phyloP scores from a whole-genome alignment of 2,888 invertebrate genomes.

The Nomada flava region DNA sequence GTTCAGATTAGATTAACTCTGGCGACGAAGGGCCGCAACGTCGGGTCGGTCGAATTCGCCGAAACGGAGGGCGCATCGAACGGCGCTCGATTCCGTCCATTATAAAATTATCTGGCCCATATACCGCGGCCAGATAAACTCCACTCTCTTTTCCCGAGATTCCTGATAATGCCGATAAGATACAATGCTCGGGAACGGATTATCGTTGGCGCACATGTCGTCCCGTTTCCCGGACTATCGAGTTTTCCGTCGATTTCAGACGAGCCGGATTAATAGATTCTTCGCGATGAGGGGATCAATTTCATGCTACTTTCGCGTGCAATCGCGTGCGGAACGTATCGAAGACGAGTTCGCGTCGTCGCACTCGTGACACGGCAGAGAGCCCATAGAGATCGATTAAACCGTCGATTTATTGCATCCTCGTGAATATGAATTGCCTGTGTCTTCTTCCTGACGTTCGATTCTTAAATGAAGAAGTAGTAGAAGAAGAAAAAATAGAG shows the following conservation, averaged over 20 bases:
- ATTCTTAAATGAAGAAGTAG: too few species aligned
- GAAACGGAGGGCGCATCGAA: constrained; percentile 9
- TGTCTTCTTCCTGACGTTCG: too few species aligned
- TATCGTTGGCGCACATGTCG: constrained; percentile 65
- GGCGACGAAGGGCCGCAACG: too few species aligned
- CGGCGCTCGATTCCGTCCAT: constrained; percentile 29
- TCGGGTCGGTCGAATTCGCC: neutral
- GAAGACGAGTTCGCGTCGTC: constrained; percentile 11
- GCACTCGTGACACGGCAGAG: neutral
- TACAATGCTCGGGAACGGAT: constrained; percentile 65
- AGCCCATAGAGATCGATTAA: constrained; percentile 4
- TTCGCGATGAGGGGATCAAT: constrained; percentile 25
- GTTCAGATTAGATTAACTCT: too few species aligned
- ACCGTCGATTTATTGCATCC: constrained; percentile 2
- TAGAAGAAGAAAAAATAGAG: neutral
- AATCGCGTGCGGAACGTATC: constrained; percentile 18
- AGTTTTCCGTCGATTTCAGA: constrained; percentile 62
- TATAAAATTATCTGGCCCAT: constrained; percentile 71
- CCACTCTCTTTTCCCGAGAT: constrained; percentile 65
- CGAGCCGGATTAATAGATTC: constrained; percentile 49
- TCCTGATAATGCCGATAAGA: constrained; percentile 73
- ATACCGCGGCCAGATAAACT: constrained; percentile 62
- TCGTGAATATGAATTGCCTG: neutral
- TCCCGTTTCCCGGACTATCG: constrained; percentile 41
- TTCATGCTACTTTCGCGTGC: constrained; percentile 21